Evolutionary conservation across 2,888 invertebrate genomes (phyloP).

Genomic region (Pheosia gnoma): DNA sequence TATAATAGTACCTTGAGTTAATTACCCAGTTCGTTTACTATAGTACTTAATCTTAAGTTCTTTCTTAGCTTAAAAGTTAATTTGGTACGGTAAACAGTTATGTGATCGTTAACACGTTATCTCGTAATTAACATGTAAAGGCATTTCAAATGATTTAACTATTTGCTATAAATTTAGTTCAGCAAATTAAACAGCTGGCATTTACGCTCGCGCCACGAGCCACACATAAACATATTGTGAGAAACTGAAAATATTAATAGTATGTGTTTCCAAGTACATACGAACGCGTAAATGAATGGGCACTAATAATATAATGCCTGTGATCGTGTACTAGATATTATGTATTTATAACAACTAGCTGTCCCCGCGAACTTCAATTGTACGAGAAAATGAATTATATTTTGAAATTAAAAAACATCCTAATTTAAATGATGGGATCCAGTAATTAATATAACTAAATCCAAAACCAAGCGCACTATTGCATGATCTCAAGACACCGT

Average conservation of each 20-base stretch:
- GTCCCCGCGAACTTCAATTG: too few species aligned
- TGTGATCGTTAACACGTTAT: neutral
- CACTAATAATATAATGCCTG: neutral
- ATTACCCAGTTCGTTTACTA: too few species aligned
- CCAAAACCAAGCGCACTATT: too few species aligned
- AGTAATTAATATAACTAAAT: too few species aligned
- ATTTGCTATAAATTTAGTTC: slow-evolving; percentile 1
- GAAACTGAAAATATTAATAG: neutral
- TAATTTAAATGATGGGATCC: too few species aligned
- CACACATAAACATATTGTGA: neutral
- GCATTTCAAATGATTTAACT: neutral
- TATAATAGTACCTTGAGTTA: too few species aligned
- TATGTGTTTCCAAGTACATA: neutral
- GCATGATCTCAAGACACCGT: too few species aligned
- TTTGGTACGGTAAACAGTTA: neutral
- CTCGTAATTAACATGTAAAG: neutral
- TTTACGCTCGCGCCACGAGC: neutral
- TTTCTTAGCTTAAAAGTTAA: neutral
- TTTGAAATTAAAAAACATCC: too few species aligned
- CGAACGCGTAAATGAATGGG: neutral
- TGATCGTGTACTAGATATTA: too few species aligned
- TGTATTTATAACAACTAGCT: too few species aligned
- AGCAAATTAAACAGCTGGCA: neutral
- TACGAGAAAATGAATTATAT: too few species aligned
- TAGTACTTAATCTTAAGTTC: neutral